Base-by-base conservation (phyloP, 37 sponge, comb jelly and placozoan species). In the Dysidea cf. avara region DNA sequence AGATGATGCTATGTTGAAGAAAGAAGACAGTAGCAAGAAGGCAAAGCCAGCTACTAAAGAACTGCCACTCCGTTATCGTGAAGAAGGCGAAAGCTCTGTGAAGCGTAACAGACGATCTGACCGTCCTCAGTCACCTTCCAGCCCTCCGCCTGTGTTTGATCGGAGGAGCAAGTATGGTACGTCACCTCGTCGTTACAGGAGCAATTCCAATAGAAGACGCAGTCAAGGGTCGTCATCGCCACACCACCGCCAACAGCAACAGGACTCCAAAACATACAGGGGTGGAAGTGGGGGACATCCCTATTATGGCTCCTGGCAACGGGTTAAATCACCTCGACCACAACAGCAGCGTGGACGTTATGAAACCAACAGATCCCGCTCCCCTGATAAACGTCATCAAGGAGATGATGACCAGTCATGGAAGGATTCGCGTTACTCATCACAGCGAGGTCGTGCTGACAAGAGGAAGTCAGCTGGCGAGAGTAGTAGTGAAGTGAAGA, bases 331-430 rank as follows among this genome's bases (percentile, higher is more conserved):
- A 18, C 16, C 16, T 50, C 17, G 16, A 50, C 52, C 52, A 13
- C 13, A 17, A 17, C 52, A 50, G 13, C 52, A 17, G 17, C 17
- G 16, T 18, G 16, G 13, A 18, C 17, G 17, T 17, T 17, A 17
- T 50, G 52, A 17, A 13, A 18, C 13, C 52, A 13, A 50, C 52
- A 50, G 52, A 50, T 50, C 52, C 13, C 52, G 16, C 13, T 50
- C 52, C 52, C 52, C 52, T 18, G 16, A 50, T 50, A 17, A 50
- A 13, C 52, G 52, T 50, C 52, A 50, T 50, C n/a, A n/a, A n/a
- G n/a, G n/a, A 39, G 67, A 40, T 39, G 47, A 66, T 22, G 67
- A 28, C 67, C 38, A 48, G 5, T 5, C 56, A 21, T 54, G 24
- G 21, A 25, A 25, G 56, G 21, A 25, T 21, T 54, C 56, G 24